Base-by-base conservation (phyloP, 1,140 invertebrate genomes). In the Cyphomyrmex costatus region DNA sequence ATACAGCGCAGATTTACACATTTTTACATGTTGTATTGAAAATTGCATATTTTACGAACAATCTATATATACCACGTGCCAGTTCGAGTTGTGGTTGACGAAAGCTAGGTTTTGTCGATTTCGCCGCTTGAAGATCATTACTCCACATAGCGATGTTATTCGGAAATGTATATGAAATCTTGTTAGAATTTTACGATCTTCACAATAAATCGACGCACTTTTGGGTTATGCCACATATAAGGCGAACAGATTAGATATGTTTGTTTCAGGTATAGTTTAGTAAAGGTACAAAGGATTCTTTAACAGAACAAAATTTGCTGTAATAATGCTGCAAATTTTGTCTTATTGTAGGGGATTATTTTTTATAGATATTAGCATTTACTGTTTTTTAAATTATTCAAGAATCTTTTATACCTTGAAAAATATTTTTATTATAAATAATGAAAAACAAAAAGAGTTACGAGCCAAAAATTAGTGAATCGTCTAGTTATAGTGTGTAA, bases 91-190 rank as follows among this genome's bases (percentile, higher is more conserved):
- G 53, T 63, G 6, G 3, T 16, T 51, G 30, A 74, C 7, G 60
- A 56, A 56, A 58, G 6, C 24, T 58, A 33, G 19, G 12, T 73
- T 65, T 71, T 1, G 27, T 58, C 51, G 63, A 76, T 65, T 56
- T 16, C n/a, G 24, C 0, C 16, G 16, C 49, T 65, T 77, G 70
- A 49, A 61, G 12, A 19, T n/a, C 16, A 51, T 78, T 85, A 66
- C 74, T 86, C 70, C 60, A 85, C 82, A 79, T 84, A 85, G 70
- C 63, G 10, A 61, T 77, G 73, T 89, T 91, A 90, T 88, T 88
- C 66, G 19, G 24, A 5, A n/a, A n/a, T 65, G 63, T 65, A 10
- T 33, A 46, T 19, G 2, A 30, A 24, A 66, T 65, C 36, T 56
- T 24, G 27, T 63, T 30, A 46, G 30, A 33, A 33, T 74, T 74